Percentiles rank a stretch among this genome's conserved stretches.
phyloP scores from a whole-genome alignment of 64 coral and sea anemone species.

The Montipora efflorescens region DNA sequence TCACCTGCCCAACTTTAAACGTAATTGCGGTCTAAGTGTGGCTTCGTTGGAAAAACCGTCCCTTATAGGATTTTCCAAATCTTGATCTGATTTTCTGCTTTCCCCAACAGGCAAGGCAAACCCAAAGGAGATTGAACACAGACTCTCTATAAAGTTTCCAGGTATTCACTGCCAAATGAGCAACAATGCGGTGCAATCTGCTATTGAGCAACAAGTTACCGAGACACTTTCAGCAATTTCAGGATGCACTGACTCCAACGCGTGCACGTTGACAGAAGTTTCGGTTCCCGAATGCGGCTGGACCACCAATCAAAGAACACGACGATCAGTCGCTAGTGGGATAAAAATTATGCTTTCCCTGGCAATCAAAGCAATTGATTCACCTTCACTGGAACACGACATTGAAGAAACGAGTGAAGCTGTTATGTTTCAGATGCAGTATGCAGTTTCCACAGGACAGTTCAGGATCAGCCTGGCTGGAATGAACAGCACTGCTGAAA shows the following conservation, averaged over 20 bases:
- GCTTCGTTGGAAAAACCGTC: background rate
- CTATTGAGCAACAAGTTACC: background rate
- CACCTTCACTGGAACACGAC: background rate
- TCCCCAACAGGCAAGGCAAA: background rate
- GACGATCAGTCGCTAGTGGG: background rate
- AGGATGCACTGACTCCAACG: slow-evolving; percentile 12
- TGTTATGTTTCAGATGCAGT: slow-evolving; percentile 49
- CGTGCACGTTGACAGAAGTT: slow-evolving; percentile 8
- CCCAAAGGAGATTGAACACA: slow-evolving; percentile 34
- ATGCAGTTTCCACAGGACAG: slow-evolving; percentile 29
- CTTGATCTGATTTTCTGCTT: background rate
- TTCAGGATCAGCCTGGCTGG: slow-evolving; percentile 14
- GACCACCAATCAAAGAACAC: background rate
- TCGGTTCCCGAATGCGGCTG: slow-evolving; percentile 12
- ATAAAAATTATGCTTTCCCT: slow-evolving; percentile 18
- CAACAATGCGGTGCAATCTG: background rate
- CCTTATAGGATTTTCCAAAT: background rate
- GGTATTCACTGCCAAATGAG: slow-evolving; percentile 16
- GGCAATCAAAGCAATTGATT: slow-evolving; percentile 1
- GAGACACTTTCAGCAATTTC: background rate
- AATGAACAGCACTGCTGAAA: slow-evolving; percentile 40
- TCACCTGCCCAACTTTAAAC: background rate
- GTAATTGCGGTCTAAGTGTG: background rate
- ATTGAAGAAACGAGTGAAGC: slow-evolving; percentile 48
- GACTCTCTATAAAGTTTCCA: background rate